Conservation (phyloP, 2,888 invertebrate species). For the Adineta ricciae region DNA sequence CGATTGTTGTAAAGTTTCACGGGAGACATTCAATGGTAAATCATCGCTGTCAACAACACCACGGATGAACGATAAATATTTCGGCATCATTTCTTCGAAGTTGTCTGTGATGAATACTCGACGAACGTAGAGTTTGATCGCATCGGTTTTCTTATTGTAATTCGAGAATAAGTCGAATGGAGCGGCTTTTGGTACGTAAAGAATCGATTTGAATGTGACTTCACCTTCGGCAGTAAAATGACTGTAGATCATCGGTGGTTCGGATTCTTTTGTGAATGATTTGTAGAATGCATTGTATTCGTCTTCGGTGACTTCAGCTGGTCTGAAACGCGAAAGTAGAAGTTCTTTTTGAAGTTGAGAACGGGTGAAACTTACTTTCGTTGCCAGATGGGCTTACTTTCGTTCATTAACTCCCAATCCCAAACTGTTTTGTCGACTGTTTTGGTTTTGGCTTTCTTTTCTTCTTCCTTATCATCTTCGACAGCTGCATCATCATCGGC, state of each 20-base stretch:
- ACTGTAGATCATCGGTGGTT: constrained; percentile 71
- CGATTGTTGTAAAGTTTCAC: constrained; percentile 95
- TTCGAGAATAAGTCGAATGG: constrained; percentile 59
- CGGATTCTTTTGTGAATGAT: constrained; percentile 75
- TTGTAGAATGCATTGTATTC: constrained; percentile 94
- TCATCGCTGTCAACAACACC: constrained; percentile 98
- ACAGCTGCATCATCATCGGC: constrained; percentile 33
- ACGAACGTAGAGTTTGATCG: constrained; percentile 70
- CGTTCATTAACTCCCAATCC: constrained; percentile 94
- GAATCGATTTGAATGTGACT: constrained; percentile 89
- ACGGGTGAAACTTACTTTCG: constrained; percentile 62
- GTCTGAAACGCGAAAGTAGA: constrained; percentile 38
- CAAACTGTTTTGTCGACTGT: constrained; percentile 80
- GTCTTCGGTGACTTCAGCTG: constrained; percentile 67
- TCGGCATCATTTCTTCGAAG: constrained; percentile 98
- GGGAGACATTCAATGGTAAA: constrained; percentile 88
- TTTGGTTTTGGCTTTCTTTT: constrained; percentile 55
- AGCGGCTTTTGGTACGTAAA: constrained; percentile 81
- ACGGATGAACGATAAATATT: constrained; percentile 82
- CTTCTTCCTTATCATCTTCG: constrained; percentile 28
- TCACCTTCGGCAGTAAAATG: constrained; percentile 98
- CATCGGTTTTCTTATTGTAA: constrained; percentile 31
- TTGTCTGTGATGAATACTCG: constrained; percentile 98
- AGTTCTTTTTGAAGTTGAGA: constrained; percentile 37
- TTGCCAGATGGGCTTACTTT: constrained; percentile 97